Conservation (phyloP, 2,797 vertebrate genomes). For the Pseudomugil tenellus region DNA sequence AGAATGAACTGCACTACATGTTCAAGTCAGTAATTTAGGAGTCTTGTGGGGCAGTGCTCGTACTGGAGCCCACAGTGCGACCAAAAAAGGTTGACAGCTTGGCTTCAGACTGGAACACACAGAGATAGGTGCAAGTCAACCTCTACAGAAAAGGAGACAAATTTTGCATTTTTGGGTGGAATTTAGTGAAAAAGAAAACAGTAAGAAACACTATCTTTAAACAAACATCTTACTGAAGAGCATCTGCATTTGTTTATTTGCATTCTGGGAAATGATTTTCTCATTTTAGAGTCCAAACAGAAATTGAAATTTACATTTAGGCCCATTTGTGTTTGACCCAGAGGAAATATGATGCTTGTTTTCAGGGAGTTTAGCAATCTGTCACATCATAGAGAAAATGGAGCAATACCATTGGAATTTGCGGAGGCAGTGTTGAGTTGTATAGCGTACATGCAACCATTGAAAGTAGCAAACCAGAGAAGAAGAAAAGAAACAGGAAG, state of each 20-base stretch:
- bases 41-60: slow-evolving; percentile 14
- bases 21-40: slow-evolving; percentile 23
- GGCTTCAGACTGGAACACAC: neutral
- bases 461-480: too few species aligned
- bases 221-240: neutral
- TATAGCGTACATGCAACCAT: too few species aligned
- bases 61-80: slow-evolving; percentile 2
- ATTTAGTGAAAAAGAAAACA: neutral
- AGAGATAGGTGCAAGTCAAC: neutral
- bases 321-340: too few species aligned
- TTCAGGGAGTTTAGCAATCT: too few species aligned
- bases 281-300: too few species aligned
- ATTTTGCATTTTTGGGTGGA: neutral
- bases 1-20: neutral
- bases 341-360: too few species aligned
- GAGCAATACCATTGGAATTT: too few species aligned
- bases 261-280: neutral
- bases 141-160: neutral
- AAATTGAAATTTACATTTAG: too few species aligned
- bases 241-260: neutral
- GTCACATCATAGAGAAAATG: too few species aligned
- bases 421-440: too few species aligned
- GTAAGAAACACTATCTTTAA: neutral
- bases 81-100: slow-evolving; percentile 28
- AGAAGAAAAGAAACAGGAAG: too few species aligned